Base-by-base conservation (phyloP, 2,888 invertebrate species). In the Uloborus plumipes region DNA sequence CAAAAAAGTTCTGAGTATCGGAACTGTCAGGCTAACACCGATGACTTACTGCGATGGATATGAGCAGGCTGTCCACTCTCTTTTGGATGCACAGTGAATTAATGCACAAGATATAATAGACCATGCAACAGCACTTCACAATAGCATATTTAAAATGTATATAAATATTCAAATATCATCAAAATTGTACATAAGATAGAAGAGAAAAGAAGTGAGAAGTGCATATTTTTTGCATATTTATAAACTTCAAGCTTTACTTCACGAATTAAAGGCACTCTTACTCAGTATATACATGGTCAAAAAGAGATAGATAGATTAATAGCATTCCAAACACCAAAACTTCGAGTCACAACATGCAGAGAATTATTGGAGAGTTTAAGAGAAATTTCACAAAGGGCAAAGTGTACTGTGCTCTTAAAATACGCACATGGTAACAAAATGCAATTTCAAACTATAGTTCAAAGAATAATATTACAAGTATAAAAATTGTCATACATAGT, bases 301-400 rank as follows among this genome's bases (percentile, higher is more conserved):
- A 20, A 50, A 58, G 58, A 69, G 50, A 69, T 4, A 69, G 39
- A 69, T 22, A 71, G 22, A 49, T 50, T 58, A 61, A 61, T 20
- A 70, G 70, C 80, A 81, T 81, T 81, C 80, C 80, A 81, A 74
- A 81, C 80, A 70, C 75, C 62, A 69, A 50, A 22, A 22, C 20
- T 66, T 51, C 7, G 15, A 66, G 51, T 55, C n/a, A 55, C 20
- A 18, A 13, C 16, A 55, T 55, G 55, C 20, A 20, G 1, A 16
- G 9, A 18, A 16, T 55, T 55, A 16, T 16, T 55, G 39, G 39
- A 39, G 39, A 39, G 9, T 39, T 39, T 39, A 11, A 39, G 39
- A 39, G 39, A 39, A 39, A 11, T 39, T 39, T 39, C 39, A 39
- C 39, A 39, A 1, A 39, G 39, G 39, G 39, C 9, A 39, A 39